phyloP scores from a whole-genome alignment of 2,113 vertebrate genomes.

The Rhinopithecus roxellana region DNA sequence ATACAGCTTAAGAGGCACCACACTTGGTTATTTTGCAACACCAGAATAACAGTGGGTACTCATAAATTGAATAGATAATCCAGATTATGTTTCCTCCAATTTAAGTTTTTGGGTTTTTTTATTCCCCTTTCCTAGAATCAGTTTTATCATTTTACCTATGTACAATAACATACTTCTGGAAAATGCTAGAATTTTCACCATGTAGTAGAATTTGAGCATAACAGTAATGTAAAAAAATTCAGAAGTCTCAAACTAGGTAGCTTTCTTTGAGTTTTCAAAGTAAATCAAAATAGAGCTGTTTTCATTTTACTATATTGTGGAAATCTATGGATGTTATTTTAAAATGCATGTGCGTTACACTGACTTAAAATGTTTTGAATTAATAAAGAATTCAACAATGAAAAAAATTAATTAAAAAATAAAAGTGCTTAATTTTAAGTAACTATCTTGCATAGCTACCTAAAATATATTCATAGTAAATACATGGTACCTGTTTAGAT shows the following conservation, averaged over 20 bases:
- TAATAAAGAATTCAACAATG: slow-evolving; percentile 66
- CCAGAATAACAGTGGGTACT: slow-evolving; percentile 51
- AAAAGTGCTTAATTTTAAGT: background rate
- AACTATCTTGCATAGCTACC: background rate
- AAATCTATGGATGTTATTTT: slow-evolving; percentile 62
- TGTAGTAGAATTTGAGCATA: slow-evolving; percentile 71
- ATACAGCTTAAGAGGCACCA: slow-evolving; percentile 14
- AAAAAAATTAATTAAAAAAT: no score
- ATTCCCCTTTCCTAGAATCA: slow-evolving; percentile 3
- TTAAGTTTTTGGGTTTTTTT: slow-evolving; percentile 52
- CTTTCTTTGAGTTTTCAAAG: slow-evolving; percentile 65
- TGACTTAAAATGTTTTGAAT: slow-evolving; percentile 68
- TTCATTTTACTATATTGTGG: slow-evolving; percentile 59
- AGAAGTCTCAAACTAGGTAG: background rate
- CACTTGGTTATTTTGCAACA: background rate
- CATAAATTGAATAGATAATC: slow-evolving; percentile 46
- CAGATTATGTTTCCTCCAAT: background rate
- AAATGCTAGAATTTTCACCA: slow-evolving; percentile 61
- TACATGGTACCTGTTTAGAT: background rate
- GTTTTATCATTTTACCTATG: slow-evolving; percentile 67
- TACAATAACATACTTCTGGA: slow-evolving; percentile 62
- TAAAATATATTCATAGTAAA: background rate
- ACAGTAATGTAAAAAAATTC: slow-evolving; percentile 42
- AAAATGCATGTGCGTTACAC: slow-evolving; percentile 61
- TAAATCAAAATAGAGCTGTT: slow-evolving; percentile 54